Evolutionary conservation across 2,888 invertebrate species (phyloP), one percentile per base, ranked within the genome.

Genomic region (Adineta ricciae): DNA sequence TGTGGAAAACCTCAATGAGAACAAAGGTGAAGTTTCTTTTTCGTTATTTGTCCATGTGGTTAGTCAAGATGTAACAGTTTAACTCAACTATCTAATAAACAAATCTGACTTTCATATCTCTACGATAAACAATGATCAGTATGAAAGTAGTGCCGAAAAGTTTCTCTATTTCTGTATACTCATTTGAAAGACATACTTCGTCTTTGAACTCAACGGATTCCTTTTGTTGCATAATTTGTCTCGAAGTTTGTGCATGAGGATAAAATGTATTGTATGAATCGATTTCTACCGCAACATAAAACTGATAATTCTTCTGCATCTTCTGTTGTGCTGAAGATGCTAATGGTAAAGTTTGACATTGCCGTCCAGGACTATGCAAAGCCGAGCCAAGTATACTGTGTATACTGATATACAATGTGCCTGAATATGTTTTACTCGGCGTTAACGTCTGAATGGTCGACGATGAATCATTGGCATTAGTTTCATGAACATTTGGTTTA

Each of bases 181-280:
- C n/a, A n/a, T n/a, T n/a, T n/a, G n/a, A n/a, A n/a, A n/a, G n/a
- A n/a, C n/a, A n/a, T 78, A 78, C 78, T n/a, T 78, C 78, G 38
- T 19, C 78, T 78, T 78, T 78, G 24, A 78, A 78, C 41, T 78
- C 78, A 21, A 78, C 78, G 0, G 21, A 41, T 24, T 78, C 78
- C 9, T n/a, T 21, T n/a, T 78, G 24, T 41, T 41, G 14, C 24
- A 41, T 78, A 14, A 41, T 21, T 78, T 78, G 78, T n/a, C 1
- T 41, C 41, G 24, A 0, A 41, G 78, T 78, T 38, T 78, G 16
- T n/a, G 78, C 78, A 78, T 78, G 14, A n/a, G 38, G 41, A 78
- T 78, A 32, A 41, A 78, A 78, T 4, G 78, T 78, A 41, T 78
- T 78, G 16, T 78, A 78, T 3, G 78, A 78, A 78, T 78, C 78